A percentile compares a stretch with the other conserved stretches of the same genome.
Evolutionary conservation across 2,888 invertebrate genomes (phyloP).

Genomic region (Dromius quadrimaculatus): DNA sequence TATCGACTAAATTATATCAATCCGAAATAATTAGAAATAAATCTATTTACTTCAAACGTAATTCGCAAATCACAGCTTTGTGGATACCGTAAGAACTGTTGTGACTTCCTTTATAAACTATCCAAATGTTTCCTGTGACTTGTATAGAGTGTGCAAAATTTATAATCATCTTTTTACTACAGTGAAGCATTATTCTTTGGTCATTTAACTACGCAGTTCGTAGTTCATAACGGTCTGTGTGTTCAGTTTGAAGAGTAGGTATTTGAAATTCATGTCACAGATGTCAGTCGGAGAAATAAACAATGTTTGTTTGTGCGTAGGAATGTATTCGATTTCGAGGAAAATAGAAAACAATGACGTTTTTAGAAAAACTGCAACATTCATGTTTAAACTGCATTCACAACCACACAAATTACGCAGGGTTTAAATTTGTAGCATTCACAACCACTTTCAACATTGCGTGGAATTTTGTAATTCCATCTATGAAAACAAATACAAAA

Average conservation of each 20-base stretch:
- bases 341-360: not conserved
- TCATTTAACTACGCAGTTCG: not conserved
- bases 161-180: conserved; percentile 22
- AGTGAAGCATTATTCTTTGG: not conserved
- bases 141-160: conserved; percentile 24
- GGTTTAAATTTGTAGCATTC: too few species aligned
- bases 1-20: too few species aligned
- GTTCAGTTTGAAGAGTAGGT: not conserved
- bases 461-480: too few species aligned
- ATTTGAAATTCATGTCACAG: conserved; percentile 23
- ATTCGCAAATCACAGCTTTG: not conserved
- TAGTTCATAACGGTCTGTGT: conserved; percentile 13
- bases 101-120: conserved; percentile 4
- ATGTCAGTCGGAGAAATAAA: not conserved
- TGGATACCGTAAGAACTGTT: conserved; percentile 7
- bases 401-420: too few species aligned
- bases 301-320: not conserved
- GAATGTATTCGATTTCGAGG: conserved; percentile 7
- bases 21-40: too few species aligned
- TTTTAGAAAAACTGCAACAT: too few species aligned
- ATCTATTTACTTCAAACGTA: not conserved
- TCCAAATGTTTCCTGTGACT: conserved; percentile 6
- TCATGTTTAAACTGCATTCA: too few species aligned
- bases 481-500: too few species aligned
- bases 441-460: too few species aligned